phyloP scores from a whole-genome alignment of 1,140 invertebrate genomes.

The Eupeodes corollae region DNA sequence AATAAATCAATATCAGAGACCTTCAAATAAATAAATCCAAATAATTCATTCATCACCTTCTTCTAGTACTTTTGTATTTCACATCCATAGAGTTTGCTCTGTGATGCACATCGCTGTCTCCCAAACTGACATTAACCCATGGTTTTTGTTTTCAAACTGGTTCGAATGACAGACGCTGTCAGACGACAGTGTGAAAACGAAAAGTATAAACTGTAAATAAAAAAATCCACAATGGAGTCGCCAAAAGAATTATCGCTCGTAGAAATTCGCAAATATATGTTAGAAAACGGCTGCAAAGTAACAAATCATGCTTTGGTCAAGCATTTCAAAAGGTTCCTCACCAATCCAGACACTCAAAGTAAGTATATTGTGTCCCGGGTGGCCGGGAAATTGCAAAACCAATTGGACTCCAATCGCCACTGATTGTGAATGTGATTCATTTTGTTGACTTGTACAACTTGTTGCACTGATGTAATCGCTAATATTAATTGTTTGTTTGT shows the following conservation, averaged over 20 bases:
- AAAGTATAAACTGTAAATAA: no score
- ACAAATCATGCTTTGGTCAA: conserved; percentile 79
- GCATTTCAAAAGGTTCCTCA: conserved; percentile 76
- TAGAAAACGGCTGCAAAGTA: conserved; percentile 69
- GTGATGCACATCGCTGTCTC: no score
- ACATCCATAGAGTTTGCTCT: no score
- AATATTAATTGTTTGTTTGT: neutral
- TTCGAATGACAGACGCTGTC: no score
- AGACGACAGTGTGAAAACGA: no score
- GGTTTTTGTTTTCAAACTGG: no score
- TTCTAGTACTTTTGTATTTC: no score
- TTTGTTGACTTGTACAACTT: neutral
- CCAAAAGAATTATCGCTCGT: conserved; percentile 65
- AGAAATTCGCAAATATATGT: conserved; percentile 71
- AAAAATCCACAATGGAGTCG: conserved; percentile 45
- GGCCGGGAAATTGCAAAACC: neutral
- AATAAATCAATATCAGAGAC: no score
- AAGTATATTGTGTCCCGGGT: conserved; percentile 14
- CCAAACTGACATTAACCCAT: no score
- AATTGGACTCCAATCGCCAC: neutral
- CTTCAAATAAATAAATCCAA: no score
- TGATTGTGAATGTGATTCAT: conserved; percentile 7
- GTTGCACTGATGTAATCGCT: neutral
- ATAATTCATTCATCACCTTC: no score
- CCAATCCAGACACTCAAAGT: conserved; percentile 40